Conservation (phyloP, 30 jellyfish, hydroid and myxozoan genomes). For the Hydra vulgaris region DNA sequence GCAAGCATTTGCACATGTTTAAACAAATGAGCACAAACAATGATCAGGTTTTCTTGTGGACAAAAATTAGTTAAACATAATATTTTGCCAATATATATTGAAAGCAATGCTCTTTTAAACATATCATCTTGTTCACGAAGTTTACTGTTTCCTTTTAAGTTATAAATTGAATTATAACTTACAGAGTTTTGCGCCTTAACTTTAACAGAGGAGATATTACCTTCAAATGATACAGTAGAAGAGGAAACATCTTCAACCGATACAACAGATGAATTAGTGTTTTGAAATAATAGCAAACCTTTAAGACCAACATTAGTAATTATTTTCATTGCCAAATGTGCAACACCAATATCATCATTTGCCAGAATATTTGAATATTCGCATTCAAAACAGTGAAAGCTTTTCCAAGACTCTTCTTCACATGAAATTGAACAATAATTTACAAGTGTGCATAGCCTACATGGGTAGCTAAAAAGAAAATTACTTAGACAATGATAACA, state of each 20-base stretch:
- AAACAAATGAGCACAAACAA: constrained; percentile 51
- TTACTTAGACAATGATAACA: constrained; percentile 61
- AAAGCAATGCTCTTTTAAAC: constrained; percentile 48
- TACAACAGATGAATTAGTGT: no score
- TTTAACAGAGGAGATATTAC: neutral
- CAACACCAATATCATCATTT: constrained; percentile 45
- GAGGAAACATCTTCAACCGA: no score
- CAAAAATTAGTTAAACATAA: constrained; percentile 9
- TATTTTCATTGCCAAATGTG: constrained; percentile 62
- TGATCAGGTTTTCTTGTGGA: neutral
- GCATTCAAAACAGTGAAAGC: constrained; percentile 53
- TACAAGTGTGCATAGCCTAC: constrained; percentile 43
- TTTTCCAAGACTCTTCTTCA: constrained; percentile 31
- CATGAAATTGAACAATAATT: constrained; percentile 51
- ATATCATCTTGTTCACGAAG: constrained; percentile 49
- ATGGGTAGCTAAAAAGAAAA: constrained; percentile 41
- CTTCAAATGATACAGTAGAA: constrained; percentile 10
- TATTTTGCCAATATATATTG: constrained; percentile 36
- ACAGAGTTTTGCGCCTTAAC: constrained; percentile 33
- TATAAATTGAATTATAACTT: constrained; percentile 33
- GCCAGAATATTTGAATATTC: constrained; percentile 9
- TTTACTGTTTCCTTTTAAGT: constrained; percentile 53
- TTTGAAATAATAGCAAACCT: constrained; percentile 13
- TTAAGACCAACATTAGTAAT: constrained; percentile 33
- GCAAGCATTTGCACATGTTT: constrained; percentile 84